These are phyloP conservation scores for Gallinago media DNA, from an alignment of 2,113 vertebrate genomes.

Conservation along the genomic window DNA sequence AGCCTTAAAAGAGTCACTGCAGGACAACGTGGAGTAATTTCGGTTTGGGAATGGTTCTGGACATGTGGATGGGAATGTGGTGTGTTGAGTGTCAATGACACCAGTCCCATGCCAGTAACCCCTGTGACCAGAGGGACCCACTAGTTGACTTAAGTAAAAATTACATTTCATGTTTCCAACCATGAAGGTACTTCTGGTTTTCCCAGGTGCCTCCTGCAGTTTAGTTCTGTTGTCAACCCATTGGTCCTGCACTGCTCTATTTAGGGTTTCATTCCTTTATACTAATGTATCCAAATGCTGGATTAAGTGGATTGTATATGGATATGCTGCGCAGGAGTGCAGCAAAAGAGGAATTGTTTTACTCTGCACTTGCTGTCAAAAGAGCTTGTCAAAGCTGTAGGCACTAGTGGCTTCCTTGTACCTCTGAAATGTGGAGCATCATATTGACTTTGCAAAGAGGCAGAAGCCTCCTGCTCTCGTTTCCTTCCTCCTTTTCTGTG, in stretches of 20 bases:
- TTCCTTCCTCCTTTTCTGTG: background rate
- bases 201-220: background rate
- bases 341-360: background rate
- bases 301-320: background rate
- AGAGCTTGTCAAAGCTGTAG: background rate
- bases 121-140: background rate
- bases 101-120: rapidly evolving
- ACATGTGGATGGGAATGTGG: background rate
- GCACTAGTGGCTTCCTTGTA: background rate
- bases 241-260: background rate
- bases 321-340: background rate
- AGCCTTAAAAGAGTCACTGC: background rate
- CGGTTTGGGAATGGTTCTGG: background rate
- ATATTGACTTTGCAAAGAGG: background rate
- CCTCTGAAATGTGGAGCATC: background rate
- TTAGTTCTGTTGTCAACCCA: background rate
- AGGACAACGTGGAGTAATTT: background rate
- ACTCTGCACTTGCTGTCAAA: background rate
- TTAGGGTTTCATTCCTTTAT: background rate
- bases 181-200: background rate
- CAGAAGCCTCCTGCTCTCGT: background rate
- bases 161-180: background rate
- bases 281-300: background rate
- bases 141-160: background rate
- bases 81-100: background rate